phyloP scores from a whole-genome alignment of 2,888 invertebrate genomes.

The Eupeodes latifasciatus region DNA sequence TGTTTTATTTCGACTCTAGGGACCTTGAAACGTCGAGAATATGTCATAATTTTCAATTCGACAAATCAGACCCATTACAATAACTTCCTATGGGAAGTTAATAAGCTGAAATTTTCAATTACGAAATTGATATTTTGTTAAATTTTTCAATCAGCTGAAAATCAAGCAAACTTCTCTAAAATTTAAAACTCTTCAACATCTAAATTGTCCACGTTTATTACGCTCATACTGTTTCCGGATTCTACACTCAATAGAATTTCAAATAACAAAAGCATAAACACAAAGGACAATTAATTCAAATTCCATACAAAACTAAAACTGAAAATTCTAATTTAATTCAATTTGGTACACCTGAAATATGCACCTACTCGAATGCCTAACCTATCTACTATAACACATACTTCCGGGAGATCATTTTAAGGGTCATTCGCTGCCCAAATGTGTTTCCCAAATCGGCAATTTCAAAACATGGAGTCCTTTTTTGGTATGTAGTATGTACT shows the following conservation, averaged over 20 bases:
- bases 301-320: conserved; percentile 44
- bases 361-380: background rate
- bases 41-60: too few species aligned
- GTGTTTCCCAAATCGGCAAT: conserved; percentile 63
- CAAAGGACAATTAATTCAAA: conserved; percentile 7
- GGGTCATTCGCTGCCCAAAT: conserved; percentile 68
- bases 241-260: too few species aligned
- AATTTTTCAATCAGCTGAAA: too few species aligned
- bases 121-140: too few species aligned
- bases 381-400: conserved; percentile 40
- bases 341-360: conserved; percentile 63
- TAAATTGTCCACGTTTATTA: background rate
- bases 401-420: conserved; percentile 61
- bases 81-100: too few species aligned
- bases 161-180: too few species aligned
- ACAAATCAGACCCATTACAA: too few species aligned
- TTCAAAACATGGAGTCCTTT: conserved; percentile 32
- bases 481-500: background rate
- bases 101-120: too few species aligned
- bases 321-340: conserved; percentile 68
- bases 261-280: background rate
- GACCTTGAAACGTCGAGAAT: too few species aligned
- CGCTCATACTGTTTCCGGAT: too few species aligned
- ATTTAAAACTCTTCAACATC: background rate
- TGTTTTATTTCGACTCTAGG: too few species aligned